Conservation (phyloP, 2,113 vertebrate species). For the Aldabrachelys gigantea region DNA sequence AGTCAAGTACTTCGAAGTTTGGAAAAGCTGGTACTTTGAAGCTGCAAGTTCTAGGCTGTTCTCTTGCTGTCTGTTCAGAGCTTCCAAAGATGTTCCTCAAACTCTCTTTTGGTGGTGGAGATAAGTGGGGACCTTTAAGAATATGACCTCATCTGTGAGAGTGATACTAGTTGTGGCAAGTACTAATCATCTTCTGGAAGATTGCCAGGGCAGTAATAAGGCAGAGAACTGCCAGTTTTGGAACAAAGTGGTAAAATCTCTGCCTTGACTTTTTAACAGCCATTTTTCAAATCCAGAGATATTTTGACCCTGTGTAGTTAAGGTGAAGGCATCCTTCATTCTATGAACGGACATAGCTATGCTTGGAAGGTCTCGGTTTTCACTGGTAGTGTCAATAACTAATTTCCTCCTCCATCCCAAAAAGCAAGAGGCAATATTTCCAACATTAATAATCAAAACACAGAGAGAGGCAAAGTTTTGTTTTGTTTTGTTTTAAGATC, state of each 20-base stretch:
- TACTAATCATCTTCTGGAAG: background rate
- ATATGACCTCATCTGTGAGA: background rate
- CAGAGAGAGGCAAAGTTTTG: background rate
- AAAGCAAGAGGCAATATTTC: conserved; percentile 24
- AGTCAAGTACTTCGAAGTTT: background rate
- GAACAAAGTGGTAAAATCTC: background rate
- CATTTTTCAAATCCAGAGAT: background rate
- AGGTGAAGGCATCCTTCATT: background rate
- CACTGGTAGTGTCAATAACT: background rate
- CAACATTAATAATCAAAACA: background rate
- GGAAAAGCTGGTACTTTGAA: background rate
- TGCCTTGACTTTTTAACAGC: background rate
- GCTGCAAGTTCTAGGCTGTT: background rate
- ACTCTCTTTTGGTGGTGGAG: background rate
- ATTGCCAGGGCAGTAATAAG: background rate
- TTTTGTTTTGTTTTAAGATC: background rate
- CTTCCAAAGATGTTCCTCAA: background rate
- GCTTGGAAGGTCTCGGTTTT: background rate
- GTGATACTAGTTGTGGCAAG: background rate
- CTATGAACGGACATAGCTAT: background rate
- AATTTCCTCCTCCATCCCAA: background rate
- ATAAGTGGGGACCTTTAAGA: background rate
- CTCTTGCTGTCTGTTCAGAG: background rate
- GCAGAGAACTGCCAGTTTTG: background rate
- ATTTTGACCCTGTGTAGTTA: background rate